Evolutionary conservation across 2,797 vertebrate species (phyloP), one percentile per base, ranked within the genome.

Genomic region (Hemitrygon akajei): DNA sequence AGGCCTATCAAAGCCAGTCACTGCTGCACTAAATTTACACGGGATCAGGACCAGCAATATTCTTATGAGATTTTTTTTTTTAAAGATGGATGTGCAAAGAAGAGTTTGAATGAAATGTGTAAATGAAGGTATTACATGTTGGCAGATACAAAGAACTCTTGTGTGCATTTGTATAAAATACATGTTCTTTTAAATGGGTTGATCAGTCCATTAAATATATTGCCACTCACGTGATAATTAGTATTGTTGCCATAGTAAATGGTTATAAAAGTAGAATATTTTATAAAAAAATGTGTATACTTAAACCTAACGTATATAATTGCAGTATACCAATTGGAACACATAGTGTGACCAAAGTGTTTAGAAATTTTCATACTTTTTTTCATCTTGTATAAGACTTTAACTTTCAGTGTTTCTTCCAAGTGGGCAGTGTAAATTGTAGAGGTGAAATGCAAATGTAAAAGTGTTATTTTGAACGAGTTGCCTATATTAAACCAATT

Each of bases 211-310:
- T 96, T 96, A 95, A 96, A 96, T 97, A 97, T 97, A 97, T 97
- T 98, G 97, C 97, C 97, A 95, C 97, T 98, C 97, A 95, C 96
- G 97, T 97, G 89, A 93, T 97, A 98, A 89, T 98, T 97, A 97
- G 98, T 97, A 97, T 98, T 98, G 97, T 98, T 98, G 97, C 98
- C 98, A 96, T 98, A 98, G 98, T 98, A 96, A 97, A 98, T 98
- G 98, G 98, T 98, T 99, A 98, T 99, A 98, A 98, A 98, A 98
- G 98, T 99, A 99, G 97, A 97, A 98, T 97, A 97, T 99, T 99
- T 99, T 99, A 98, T 98, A 98, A 98, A 98, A 98, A 97, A 98
- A 97, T 97, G 91, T 93, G 97, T 98, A 98, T 97, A 97, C 97
- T 98, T 97, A 97, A 97, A 97, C 96, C 95, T 96, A 96, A 97